Evolutionary conservation across 2,797 vertebrate species (phyloP).

Genomic region (Myiotriccus ornatus): DNA sequence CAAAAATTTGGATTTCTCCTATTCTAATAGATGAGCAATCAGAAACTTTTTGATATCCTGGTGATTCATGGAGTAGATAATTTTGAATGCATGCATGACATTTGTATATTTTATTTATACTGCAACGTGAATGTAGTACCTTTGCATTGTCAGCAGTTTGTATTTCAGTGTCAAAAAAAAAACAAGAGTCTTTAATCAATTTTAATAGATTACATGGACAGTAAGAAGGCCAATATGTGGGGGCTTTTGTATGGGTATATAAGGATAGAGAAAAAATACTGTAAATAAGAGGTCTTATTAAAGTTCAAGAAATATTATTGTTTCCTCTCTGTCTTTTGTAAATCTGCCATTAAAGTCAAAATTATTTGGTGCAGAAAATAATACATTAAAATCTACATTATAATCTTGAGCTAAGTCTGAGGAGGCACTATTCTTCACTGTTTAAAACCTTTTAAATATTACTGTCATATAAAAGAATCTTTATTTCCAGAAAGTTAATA

Average conservation of each 20-base stretch:
- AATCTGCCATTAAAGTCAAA: background rate
- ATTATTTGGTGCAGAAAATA: background rate
- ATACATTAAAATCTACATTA: background rate
- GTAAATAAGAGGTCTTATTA: background rate
- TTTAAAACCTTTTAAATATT: background rate
- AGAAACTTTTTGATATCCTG: background rate
- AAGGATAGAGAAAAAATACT: background rate
- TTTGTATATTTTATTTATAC: background rate
- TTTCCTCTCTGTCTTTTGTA: background rate
- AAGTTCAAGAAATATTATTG: background rate
- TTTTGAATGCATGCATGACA: background rate
- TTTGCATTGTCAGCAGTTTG: background rate
- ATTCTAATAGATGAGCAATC: background rate
- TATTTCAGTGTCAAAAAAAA: background rate
- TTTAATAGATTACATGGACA: background rate
- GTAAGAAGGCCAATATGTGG: background rate
- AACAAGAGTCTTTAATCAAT: background rate
- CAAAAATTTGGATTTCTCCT: background rate
- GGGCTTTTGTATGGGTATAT: background rate
- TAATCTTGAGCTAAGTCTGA: background rate
- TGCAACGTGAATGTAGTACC: fast-evolving
- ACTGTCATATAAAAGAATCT: background rate
- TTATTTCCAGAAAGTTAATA: background rate
- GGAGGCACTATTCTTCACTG: background rate
- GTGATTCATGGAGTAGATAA: background rate